A percentile compares a stretch with the other conserved stretches of the same genome.
Conservation (phyloP, 2,797 vertebrate genomes). For the Pristis pectinata region DNA sequence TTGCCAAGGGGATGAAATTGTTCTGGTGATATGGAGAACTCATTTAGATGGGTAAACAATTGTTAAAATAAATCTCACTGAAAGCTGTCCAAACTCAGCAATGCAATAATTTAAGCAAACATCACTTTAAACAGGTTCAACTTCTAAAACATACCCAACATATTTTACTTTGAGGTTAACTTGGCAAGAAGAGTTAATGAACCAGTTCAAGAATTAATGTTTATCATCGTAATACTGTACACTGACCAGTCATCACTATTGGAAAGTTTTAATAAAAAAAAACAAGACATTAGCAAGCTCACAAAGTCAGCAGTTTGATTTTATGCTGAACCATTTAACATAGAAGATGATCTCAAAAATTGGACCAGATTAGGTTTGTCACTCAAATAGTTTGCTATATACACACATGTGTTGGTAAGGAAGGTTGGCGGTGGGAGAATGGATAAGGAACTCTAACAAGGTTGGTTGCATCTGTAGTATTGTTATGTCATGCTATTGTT, state of each 20-base stretch:
- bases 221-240: neutral
- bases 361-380: neutral
- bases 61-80: neutral
- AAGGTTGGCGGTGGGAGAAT: neutral
- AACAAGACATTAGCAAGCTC: neutral
- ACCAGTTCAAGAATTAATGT: neutral
- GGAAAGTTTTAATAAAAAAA: neutral
- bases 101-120: neutral
- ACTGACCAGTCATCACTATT: neutral
- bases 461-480: too few relatives aligned
- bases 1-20: neutral
- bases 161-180: neutral
- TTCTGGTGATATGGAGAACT: neutral
- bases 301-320: neutral
- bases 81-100: neutral
- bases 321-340: neutral
- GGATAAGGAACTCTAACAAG: neutral
- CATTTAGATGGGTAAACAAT: neutral
- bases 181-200: neutral
- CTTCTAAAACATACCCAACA: neutral
- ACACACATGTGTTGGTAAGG: neutral
- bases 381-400: neutral
- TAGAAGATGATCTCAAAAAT: neutral
- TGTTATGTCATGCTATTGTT: too few relatives aligned
- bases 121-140: neutral